Evolutionary conservation across 2,797 vertebrate species (phyloP), one percentile per base, ranked within the genome.

Genomic region (Lophotriccus pileatus): DNA sequence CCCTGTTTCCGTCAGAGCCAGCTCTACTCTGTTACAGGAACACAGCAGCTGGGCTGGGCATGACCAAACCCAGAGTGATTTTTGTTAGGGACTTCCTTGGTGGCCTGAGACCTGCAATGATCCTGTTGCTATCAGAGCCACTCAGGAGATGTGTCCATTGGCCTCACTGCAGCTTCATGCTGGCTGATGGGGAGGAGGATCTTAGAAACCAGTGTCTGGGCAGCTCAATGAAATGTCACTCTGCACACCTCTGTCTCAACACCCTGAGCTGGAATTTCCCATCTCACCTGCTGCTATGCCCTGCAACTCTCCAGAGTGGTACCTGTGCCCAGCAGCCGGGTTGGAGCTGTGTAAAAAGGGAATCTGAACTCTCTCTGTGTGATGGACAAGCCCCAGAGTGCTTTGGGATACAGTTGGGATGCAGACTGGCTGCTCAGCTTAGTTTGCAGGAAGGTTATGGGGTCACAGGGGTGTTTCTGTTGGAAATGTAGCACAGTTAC

Each of bases 271-370:
- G 67, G 36, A 27, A 37, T 63, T 68, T 63, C 62, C 28, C 60
- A 17, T 20, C 60, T 49, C 19, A 2, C 12, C 47, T 15, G 18
- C 58, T 64, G 28, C 50, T 46, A 23, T n/a, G 70, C 75, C 58
- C 28, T 4, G 12, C 53, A 27, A 64, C 32, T 53, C 12, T 23
- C 62, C 10, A 17, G 49, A 30, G 12, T 37, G 21, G 36, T 44
- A 24, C 32, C 32, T 23, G 3, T 0, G 0, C 14, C 39, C 13
- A 23, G 34, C 19, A 41, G 56, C 4, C 0, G 0, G 19, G 34
- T 21, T 56, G 34, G n/a, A 58, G 28, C 1, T 9, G 36, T 17
- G 20, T 14, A 2, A 15, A 32, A 34, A 17, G 14, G 2, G 24
- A 64, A 36, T 24, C 36, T 10, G 53, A 18, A 36, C 3, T 52